A percentile compares a stretch with the other conserved stretches of the same genome.
Conservation (phyloP, 2,113 vertebrate genomes). For the Okapia johnstoni region DNA sequence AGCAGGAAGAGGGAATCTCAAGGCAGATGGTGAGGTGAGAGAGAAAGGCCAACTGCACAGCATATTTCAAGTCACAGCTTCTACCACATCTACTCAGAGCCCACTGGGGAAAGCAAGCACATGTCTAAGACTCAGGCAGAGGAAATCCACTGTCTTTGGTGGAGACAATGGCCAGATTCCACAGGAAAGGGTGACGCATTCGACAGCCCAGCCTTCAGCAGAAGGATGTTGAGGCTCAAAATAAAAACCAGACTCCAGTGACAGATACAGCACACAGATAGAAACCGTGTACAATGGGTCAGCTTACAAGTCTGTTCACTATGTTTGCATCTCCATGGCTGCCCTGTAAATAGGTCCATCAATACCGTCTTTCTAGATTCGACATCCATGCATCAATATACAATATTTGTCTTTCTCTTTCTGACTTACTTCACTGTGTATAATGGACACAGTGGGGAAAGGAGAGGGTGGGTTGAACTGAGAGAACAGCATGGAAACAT, state of each 20-base stretch:
- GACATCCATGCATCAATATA: background rate
- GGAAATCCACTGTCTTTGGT: background rate
- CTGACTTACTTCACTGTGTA: background rate
- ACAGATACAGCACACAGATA: background rate
- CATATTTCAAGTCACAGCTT: background rate
- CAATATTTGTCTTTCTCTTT: background rate
- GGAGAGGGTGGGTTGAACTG: background rate
- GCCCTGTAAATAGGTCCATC: background rate
- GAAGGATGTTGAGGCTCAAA: background rate
- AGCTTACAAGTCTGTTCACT: background rate
- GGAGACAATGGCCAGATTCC: background rate
- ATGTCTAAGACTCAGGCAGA: background rate
- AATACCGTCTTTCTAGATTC: background rate
- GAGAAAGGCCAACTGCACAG: accelerated
- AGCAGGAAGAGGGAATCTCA: background rate
- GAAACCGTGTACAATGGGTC: background rate
- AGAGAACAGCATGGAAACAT: background rate
- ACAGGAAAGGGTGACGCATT: background rate
- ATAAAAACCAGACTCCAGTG: background rate
- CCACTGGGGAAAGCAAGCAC: background rate
- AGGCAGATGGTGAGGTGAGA: background rate
- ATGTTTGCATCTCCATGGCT: background rate
- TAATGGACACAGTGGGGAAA: background rate
- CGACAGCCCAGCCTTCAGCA: background rate
- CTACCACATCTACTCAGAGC: background rate